Percentiles rank a stretch among this genome's conserved stretches.
phyloP scores from a whole-genome alignment of 2,113 vertebrate genomes.

The Desmodus rotundus region DNA sequence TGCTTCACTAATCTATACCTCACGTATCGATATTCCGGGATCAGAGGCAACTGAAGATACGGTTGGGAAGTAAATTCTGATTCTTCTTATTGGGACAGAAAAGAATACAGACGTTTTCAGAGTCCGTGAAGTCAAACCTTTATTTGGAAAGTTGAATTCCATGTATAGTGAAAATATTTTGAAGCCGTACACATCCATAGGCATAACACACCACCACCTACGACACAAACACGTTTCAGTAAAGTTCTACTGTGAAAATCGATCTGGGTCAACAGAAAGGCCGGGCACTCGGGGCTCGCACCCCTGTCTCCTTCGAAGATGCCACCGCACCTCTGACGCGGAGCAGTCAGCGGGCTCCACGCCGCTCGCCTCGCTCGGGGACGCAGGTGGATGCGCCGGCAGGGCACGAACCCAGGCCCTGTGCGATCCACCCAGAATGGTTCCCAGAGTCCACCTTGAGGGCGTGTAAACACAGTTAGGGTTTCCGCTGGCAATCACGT shows the following conservation, averaged over 20 bases:
- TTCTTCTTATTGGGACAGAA: neutral
- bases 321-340: slow-evolving; percentile 47
- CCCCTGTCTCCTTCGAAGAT: slow-evolving; percentile 55
- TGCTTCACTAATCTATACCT: neutral
- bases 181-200: slow-evolving; percentile 77
- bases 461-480: slow-evolving; percentile 73
- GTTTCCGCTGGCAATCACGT: slow-evolving; percentile 25
- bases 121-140: slow-evolving; percentile 81
- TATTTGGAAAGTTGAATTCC: slow-evolving; percentile 84
- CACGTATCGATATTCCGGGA: neutral
- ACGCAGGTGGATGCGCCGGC: too few relatives aligned
- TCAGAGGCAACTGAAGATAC: neutral
- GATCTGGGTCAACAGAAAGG: slow-evolving; percentile 47
- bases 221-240: slow-evolving; percentile 78
- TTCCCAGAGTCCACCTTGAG: slow-evolving; percentile 30
- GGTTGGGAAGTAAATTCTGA: neutral
- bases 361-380: too few relatives aligned
- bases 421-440: slow-evolving; percentile 13
- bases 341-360: neutral
- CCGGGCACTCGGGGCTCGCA: accelerated
- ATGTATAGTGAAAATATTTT: slow-evolving; percentile 81
- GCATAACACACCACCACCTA: slow-evolving; percentile 82
- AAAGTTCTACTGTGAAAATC: slow-evolving; percentile 71
- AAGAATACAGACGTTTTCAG: slow-evolving; percentile 57
- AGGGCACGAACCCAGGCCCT: neutral